Evolutionary conservation across 2,113 vertebrate species (phyloP).

Genomic region (Nettapus auritus): DNA sequence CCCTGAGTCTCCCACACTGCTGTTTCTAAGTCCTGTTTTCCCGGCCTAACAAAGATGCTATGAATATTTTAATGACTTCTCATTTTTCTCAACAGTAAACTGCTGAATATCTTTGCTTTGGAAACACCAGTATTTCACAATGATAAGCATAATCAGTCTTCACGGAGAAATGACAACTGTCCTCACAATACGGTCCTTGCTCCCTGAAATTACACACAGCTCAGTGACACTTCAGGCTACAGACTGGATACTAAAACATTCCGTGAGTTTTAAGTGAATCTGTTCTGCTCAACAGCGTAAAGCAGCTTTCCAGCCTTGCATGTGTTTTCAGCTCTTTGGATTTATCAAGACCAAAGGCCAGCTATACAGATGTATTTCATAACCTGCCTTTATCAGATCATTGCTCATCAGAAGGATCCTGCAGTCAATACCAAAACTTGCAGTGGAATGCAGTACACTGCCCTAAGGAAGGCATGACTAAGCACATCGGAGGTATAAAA

Average conservation of each 20-base stretch:
- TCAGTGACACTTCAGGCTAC: neutral
- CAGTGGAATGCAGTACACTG: neutral
- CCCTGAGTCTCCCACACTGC: neutral
- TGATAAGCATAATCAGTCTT: neutral
- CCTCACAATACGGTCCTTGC: neutral
- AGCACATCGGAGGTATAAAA: neutral
- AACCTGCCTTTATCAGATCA: neutral
- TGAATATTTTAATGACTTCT: neutral
- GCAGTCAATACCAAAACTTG: neutral
- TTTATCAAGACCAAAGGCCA: neutral
- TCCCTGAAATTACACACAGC: neutral
- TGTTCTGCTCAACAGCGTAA: neutral
- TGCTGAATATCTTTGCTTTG: neutral
- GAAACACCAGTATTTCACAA: neutral
- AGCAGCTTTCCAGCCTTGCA: neutral
- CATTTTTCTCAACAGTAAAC: neutral
- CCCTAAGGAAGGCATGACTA: neutral
- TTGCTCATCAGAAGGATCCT: neutral
- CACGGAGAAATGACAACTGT: neutral
- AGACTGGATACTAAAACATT: neutral
- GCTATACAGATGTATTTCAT: fast-evolving
- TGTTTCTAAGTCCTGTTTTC: neutral
- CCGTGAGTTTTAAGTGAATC: neutral
- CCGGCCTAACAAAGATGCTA: neutral
- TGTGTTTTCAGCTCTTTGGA: neutral